Evolutionary conservation across 2,113 vertebrate genomes (phyloP), one percentile per base, ranked within the genome.

Genomic region (Gallinago paraguaiae): DNA sequence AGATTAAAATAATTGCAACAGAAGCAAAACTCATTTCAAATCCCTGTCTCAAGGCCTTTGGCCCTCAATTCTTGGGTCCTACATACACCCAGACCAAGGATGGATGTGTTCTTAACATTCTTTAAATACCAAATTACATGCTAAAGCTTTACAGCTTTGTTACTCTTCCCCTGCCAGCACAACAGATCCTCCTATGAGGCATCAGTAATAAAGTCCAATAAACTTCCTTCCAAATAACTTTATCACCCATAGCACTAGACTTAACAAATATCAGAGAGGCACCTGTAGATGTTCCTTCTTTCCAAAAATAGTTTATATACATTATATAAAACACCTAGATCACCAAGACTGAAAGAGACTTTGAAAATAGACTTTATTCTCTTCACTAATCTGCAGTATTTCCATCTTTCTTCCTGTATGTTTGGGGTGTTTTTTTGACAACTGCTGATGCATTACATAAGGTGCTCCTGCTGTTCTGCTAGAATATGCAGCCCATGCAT

Each of bases 401-500:
- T 79, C 30, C 30, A 43, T 33, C 30, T 72, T 14, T 13, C 35
- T 95, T 30, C n/a, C n/a, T 14, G 0, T 53, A 20, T 43, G 20
- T 48, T 64, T 43, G 35, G 2, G 4, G 6, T 43, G 13, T 54
- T 68, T 45, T 75, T 54, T 90, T 45, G 10, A 50, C 35, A 59
- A 39, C 33, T 51, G 11, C 39, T 50, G 28, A 51, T 59, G 45
- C 48, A n/a, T 56, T 43, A 69, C 15, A 10, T 61, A 72, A 68
- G 54, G 50, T 64, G 9, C 14, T 83, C 27, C 46, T 82, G 28
- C 41, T 72, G 37, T 54, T 89, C 41, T 64, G 12, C 57, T 65
- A 35, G 14, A 59, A 54, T 39, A 78, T 0, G 0, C 1, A 30
- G 6, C 56, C 3, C 6, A 23, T 72, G 68, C 10, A 22, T 39